These are phyloP conservation scores for Malurus alboscapulatus DNA, from an alignment of 2,113 vertebrate species.

Conservation along the genomic window DNA sequence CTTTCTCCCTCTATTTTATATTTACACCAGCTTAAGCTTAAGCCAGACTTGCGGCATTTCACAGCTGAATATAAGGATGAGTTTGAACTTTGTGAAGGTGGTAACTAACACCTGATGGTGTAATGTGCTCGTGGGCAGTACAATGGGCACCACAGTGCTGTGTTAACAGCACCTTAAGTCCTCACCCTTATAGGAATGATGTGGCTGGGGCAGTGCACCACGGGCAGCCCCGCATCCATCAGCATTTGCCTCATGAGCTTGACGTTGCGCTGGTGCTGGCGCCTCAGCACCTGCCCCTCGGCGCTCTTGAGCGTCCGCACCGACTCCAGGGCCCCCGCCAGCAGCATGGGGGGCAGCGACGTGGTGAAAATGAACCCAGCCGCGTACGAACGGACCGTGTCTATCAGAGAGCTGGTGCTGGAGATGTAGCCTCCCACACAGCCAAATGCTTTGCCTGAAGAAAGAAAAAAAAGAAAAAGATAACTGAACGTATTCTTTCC, in stretches of 20 bases:
- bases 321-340: conserved; percentile 87
- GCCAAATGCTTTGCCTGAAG: conserved; percentile 94
- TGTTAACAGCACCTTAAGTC: rapidly evolving
- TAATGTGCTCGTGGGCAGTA: rapidly evolving
- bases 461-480: neutral
- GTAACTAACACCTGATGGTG: rapidly evolving
- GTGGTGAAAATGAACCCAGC: conserved; percentile 98
- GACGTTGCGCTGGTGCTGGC: conserved; percentile 93
- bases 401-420: conserved; percentile 85
- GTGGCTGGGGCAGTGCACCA: conserved; percentile 95
- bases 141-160: rapidly evolving
- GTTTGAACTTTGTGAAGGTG: neutral
- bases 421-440: conserved; percentile 95
- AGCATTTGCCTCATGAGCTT: conserved; percentile 95
- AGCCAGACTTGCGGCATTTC: neutral
- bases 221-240: conserved; percentile 93
- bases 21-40: neutral
- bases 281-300: conserved; percentile 84
- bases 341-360: conserved; percentile 93
- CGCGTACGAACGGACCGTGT: conserved; percentile 91
- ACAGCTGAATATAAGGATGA: rapidly evolving
- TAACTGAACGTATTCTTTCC: neutral
- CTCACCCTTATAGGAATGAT: conserved; percentile 93
- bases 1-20: neutral
- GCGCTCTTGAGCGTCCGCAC: conserved; percentile 85